Evolutionary conservation across 1,140 invertebrate genomes (phyloP), one percentile per base, ranked within the genome.

Genomic region (Drosophila dunni): DNA sequence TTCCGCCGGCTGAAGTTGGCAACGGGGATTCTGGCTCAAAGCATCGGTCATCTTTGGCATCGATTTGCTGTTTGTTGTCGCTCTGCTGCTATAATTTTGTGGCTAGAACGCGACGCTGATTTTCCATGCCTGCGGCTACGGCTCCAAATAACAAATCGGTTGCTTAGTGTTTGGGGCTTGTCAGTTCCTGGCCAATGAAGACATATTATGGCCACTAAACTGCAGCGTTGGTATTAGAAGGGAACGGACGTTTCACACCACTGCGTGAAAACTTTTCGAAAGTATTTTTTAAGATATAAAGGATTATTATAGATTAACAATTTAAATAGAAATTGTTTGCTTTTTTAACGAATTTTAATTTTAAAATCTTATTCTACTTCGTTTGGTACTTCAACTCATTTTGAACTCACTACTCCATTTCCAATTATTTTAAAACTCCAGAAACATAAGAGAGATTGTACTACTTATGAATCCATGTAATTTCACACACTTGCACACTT

Each of bases 171-270:
- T 45, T 6, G 40, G 13, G 44, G 45, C 66, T 54, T 74, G 65
- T 70, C 79, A 78, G 79, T 78, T 74, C 45, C 65, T 48, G 57
- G 34, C n/a, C 75, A 82, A 82, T 71, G 80, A 82, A 82, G 80
- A 82, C 71, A 78, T 82, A 82, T 78, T 75, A 68, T 70, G 74
- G 50, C 56, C 11, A 54, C 56, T 15, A 50, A 50, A 20, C 61
- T 36, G 65, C n/a, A 33, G 36, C 61, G 61, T 60, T 53, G 33
- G 17, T 9, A 45, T 48, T 46, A 15, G 42, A 48, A 57, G 17
- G 17, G 17, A 20, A 20, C 17, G 17, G 2, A 20, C 17, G 17
- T 20, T 20, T 20, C 17, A 20, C 17, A 20, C 17, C 0, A 20
- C 2, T 20, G 17, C 17, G 17, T 20, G 17, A 20, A 20, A 20